Base-by-base conservation (phyloP, 1,140 invertebrate species). In the Amyelois transitella region DNA sequence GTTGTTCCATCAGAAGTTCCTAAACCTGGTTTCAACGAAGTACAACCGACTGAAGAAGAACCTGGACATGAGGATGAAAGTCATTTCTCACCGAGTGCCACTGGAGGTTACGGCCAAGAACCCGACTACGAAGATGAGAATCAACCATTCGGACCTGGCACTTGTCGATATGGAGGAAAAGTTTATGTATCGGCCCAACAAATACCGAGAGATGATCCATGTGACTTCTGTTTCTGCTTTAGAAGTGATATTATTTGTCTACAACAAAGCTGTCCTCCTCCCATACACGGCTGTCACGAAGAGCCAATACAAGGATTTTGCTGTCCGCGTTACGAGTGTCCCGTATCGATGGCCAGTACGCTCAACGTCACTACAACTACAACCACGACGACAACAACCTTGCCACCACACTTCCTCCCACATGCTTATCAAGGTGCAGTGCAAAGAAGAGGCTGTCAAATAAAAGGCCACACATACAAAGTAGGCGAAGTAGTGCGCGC, bases 141-240 rank as follows among this genome's bases (percentile, higher is more conserved):
- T 69, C 91, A 91, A 62, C 87, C 93, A 4, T 95, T 95, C 66
- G 95, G 95, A 44, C 95, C 95, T 20, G 96, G 96, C 55, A 97
- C 96, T 25, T 98, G 96, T 76, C 90, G 96, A 64, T 97, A 96
- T 73, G 95, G 96, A 47, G 95, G 96, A 64, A 96, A 96, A 86
- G 93, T 97, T 28, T 98, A 96, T 75, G 95, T 97, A 24, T 97
- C 96, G 0, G 96, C 96, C 3, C 96, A 98, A 88, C 97, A 98
- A 89, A 97, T 98, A 62, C 96, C 96, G 18, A 90, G 96, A 66
- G 95, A 97, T 58, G 96, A 98, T 89, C 96, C 96, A 21, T 98
- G 97, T 77, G 96, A 98, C 76, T 98, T 98, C 90, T 98, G 97
- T 86, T 98, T 98, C 93, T 98, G 97, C 90, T 98, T 98, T 90